Conservation (phyloP, 1,140 invertebrate genomes). For the Ostrea denselamellosa region DNA sequence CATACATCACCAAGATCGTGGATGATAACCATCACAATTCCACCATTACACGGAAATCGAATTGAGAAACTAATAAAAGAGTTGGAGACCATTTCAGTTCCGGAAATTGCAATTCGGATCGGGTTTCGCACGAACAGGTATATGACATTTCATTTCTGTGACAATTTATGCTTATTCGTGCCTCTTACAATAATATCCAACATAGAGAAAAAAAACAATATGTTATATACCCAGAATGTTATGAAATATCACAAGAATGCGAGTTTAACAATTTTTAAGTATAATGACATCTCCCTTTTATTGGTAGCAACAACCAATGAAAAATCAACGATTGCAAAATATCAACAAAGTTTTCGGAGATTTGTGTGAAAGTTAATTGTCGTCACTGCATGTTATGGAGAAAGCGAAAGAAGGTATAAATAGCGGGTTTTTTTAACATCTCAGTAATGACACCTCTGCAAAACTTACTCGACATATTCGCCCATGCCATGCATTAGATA, state of each 20-base stretch:
- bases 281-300: constrained; percentile 47
- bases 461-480: background rate
- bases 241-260: no score
- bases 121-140: no score
- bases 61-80: background rate
- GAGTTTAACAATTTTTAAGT: background rate
- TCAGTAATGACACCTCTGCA: background rate
- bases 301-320: constrained; percentile 51
- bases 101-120: background rate
- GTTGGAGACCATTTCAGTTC: background rate
- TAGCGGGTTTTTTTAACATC: background rate
- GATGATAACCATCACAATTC: background rate
- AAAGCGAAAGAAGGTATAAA: constrained; percentile 41
- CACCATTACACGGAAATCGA: constrained; percentile 15
- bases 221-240: no score
- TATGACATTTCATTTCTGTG: no score
- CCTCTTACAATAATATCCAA: no score
- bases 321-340: background rate
- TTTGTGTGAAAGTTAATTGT: background rate
- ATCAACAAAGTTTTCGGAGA: background rate
- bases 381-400: constrained; percentile 6
- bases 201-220: no score
- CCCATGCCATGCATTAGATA: no score
- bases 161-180: no score
- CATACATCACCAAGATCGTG: no score